phyloP scores from a whole-genome alignment of 2,797 vertebrate species.

The Sebastes vulpes region DNA sequence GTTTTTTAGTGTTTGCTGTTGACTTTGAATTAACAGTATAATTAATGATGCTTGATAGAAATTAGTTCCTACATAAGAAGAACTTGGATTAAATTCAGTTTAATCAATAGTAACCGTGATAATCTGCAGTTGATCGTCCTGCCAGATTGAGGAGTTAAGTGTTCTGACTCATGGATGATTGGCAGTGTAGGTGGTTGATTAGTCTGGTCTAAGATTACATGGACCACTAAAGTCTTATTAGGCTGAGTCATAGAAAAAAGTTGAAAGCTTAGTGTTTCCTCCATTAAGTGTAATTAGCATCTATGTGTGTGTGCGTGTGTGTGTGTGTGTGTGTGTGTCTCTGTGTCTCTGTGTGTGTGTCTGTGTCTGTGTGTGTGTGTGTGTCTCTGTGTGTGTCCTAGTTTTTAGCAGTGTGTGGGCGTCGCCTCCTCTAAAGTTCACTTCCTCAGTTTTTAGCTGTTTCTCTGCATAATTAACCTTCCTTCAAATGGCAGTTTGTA shows the following conservation, averaged over 20 bases:
- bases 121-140: slow-evolving; percentile 2
- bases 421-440: slow-evolving; percentile 11
- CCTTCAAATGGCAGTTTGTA: not conserved
- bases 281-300: slow-evolving; percentile 40
- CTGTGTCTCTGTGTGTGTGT: not conserved
- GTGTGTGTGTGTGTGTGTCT: not conserved
- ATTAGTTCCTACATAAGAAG: not conserved
- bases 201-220: slow-evolving; percentile 40
- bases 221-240: slow-evolving; percentile 40
- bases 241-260: slow-evolving; percentile 34
- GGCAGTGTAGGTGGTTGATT: slow-evolving; percentile 46
- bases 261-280: slow-evolving; percentile 8
- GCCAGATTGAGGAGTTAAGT: not conserved
- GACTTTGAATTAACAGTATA: not conserved
- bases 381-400: not conserved
- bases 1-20: not conserved
- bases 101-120: not conserved
- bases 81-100: not conserved
- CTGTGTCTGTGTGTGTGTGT: not conserved
- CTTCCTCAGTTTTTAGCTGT: not conserved
- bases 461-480: slow-evolving; percentile 47
- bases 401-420: not conserved
- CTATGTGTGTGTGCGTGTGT: not conserved
- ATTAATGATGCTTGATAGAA: not conserved
- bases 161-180: slow-evolving; percentile 26